Evolutionary conservation across 2,888 invertebrate species (phyloP), one percentile per base, ranked within the genome.

Genomic region (Balanococcus diminutus): DNA sequence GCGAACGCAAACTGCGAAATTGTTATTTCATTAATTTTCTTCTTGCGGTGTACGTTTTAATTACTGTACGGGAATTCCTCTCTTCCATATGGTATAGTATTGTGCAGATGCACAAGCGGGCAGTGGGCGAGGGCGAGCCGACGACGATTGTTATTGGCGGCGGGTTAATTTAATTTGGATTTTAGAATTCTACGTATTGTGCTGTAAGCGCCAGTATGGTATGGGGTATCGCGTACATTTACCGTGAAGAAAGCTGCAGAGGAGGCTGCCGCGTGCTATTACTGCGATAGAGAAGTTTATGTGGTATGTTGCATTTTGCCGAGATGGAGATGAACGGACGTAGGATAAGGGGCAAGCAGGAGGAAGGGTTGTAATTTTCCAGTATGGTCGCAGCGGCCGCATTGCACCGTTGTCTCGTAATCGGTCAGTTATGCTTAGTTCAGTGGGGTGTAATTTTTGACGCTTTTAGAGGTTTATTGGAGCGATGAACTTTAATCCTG

Each of bases 21-120:
- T 72, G 72, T 72, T 72, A 72, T 72, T 72, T 72, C 72, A 72
- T 72, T 72, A 72, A 72, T 72, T 72, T 72, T 72, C 72, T 72
- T 72, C 72, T 72, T 31, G 72, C 72, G 72, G 72, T 72, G 25
- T 72, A 72, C 72, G 72, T 72, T 72, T 72, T 72, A 72, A 72
- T 72, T 72, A 72, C 72, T 42, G 16, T 56, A 56, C 56, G 56
- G 56, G 22, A 56, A 56, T 56, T 56, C 56, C 19, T 22, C 19
- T 22, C 8, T 11, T 19, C 56, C 9, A 22, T 4, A 4, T 46
- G 11, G 19, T 56, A 4, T 56, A 0, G 19, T 4, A 9, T 42
- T 42, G 56, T 56, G 56, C 56, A 56, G 56, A 56, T 56, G 56
- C 22, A 56, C 22, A 56, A 56, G 56, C 19, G 46, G 46, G 46